phyloP scores from a whole-genome alignment of 2,888 invertebrate species.

The Chaitophorus viminalis region DNA sequence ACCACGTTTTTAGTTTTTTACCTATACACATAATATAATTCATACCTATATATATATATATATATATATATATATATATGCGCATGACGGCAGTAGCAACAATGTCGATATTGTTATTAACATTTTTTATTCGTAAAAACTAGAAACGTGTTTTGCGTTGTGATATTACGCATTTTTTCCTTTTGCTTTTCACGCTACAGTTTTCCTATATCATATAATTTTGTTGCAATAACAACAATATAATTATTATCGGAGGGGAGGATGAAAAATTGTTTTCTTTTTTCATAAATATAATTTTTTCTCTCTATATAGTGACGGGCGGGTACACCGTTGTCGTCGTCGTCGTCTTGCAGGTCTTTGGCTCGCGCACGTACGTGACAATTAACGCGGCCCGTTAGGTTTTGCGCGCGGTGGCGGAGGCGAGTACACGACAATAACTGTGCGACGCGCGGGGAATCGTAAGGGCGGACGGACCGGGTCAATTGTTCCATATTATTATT shows the following conservation, averaged over 20 bases:
- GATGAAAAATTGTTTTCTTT: background rate
- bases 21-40: background rate
- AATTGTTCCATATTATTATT: background rate
- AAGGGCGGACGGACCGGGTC: background rate
- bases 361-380: slow-evolving; percentile 11
- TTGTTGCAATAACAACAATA: background rate
- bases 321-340: background rate
- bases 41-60: too few relatives aligned
- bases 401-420: background rate
- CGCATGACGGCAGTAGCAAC: background rate
- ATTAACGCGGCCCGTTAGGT: slow-evolving; percentile 30
- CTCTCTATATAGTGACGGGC: too few relatives aligned
- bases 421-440: background rate
- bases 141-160: background rate
- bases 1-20: slow-evolving; percentile 2
- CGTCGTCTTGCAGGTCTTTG: background rate
- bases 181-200: background rate
- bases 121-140: background rate
- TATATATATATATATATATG: background rate
- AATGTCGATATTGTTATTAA: slow-evolving; percentile 3
- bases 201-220: background rate
- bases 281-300: background rate
- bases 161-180: background rate
- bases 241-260: background rate
- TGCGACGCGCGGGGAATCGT: background rate